Percentiles rank a stretch among this genome's conserved stretches.
These are phyloP conservation scores for Megastigmus dorsalis DNA, from an alignment of 2,888 invertebrate species.

Conservation along the genomic window DNA sequence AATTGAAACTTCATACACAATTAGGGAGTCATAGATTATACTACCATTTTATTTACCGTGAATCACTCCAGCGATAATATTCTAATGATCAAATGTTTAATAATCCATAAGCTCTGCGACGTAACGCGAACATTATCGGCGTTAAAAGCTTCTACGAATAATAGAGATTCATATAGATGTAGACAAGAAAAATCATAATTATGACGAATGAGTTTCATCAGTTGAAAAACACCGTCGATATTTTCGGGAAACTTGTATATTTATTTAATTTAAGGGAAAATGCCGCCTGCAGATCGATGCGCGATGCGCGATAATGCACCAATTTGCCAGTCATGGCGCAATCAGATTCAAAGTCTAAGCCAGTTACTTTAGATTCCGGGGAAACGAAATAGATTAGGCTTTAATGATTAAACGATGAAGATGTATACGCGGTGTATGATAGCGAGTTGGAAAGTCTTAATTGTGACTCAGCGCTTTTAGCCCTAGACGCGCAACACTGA, in stretches of 20 bases:
- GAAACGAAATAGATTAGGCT: constrained; percentile 7
- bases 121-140: no score
- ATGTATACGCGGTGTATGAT: not conserved
- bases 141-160: no score
- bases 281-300: not conserved
- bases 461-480: constrained; percentile 30
- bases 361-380: constrained; percentile 14
- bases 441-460: not conserved
- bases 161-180: no score
- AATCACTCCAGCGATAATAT: no score
- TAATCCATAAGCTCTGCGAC: no score
- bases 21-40: no score
- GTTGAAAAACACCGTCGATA: not conserved
- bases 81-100: no score
- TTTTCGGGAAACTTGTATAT: not conserved
- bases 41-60: no score
- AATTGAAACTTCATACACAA: no score
- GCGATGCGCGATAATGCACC: not conserved
- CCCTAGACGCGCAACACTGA: not conserved
- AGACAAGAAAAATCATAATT: no score
- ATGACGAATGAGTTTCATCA: no score
- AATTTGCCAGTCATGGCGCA: constrained; percentile 9
- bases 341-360: not conserved
- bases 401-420: constrained; percentile 17
- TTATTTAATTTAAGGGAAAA: not conserved